Evolutionary conservation across 2,888 invertebrate genomes (phyloP), one percentile per base, ranked within the genome.

Genomic region (Furcula furcula): DNA sequence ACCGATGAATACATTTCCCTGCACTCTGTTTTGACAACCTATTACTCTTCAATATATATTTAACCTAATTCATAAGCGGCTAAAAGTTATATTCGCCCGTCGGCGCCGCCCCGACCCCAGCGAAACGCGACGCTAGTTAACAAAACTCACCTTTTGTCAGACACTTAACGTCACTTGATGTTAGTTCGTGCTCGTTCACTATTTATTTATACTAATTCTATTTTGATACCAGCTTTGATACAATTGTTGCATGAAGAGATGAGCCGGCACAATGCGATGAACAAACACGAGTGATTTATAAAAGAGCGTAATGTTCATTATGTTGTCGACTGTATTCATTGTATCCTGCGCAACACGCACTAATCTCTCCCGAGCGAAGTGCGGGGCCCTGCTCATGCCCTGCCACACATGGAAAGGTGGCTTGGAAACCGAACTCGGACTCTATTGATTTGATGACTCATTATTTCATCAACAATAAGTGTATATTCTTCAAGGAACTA

Each of bases 81-180:
- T 11, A 50, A 21, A 18, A 14, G 29, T 20, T 7, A 29, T 26
- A 29, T 16, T 41, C 12, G 10, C 9, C 5, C 11, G 14, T 14
- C 14, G 0, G 19, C 11, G 6, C n/a, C 7, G 29, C 2, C 16
- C 12, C 29, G 30, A 37, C 55, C 45, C 51, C 40, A 22, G 30
- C 36, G 36, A 37, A 30, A 45, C 38, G 49, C 31, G 33, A n/a
- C 26, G 36, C 35, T 36, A 44, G 44, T 63, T 52, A 63, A 73
- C 73, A 75, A 71, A 76, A 75, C 58, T 55, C 50, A 48, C 50
- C 65, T 72, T 70, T 80, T 81, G 74, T 77, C 48, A 55, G 49
- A 60, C 83, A 83, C 83, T 85, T 76, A 81, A 79, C 82, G 75
- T 80, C 75, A 83, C 83, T 85, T 76, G 80, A 79, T 81, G 75